Conservation (phyloP, 2,113 vertebrate species). For the Clarias macrocephalus region DNA sequence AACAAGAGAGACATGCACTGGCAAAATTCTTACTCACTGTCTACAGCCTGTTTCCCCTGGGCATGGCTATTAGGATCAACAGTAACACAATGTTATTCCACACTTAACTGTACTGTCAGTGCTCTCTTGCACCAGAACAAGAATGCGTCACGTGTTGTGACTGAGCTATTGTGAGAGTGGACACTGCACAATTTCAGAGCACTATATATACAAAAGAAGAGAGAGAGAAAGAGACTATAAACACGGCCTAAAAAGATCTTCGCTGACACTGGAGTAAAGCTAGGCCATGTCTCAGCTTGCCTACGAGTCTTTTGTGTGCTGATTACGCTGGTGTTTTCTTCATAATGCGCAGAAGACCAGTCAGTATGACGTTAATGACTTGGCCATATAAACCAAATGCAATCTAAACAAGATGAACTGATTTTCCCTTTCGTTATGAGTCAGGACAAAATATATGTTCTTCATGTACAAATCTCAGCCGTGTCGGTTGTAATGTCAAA, state of each 20-base stretch:
- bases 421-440: neutral
- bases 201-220: neutral
- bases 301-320: neutral
- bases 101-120: neutral
- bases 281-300: conserved; percentile 18
- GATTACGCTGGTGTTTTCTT: neutral
- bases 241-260: neutral
- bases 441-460: neutral
- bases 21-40: conserved; percentile 18
- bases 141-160: neutral
- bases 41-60: conserved; percentile 17
- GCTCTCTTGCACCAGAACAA: neutral
- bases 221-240: neutral
- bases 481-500: neutral
- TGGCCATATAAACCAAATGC: neutral
- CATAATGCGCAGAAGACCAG: neutral
- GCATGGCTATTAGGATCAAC: conserved; percentile 25
- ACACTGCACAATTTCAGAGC: conserved; percentile 3
- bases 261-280: neutral
- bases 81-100: conserved; percentile 13
- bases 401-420: neutral
- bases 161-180: neutral
- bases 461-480: neutral
- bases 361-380: neutral
- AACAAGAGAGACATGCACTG: neutral